Evolutionary conservation across 2,888 invertebrate genomes (phyloP).

Genomic region (Craniophora ligustri): DNA sequence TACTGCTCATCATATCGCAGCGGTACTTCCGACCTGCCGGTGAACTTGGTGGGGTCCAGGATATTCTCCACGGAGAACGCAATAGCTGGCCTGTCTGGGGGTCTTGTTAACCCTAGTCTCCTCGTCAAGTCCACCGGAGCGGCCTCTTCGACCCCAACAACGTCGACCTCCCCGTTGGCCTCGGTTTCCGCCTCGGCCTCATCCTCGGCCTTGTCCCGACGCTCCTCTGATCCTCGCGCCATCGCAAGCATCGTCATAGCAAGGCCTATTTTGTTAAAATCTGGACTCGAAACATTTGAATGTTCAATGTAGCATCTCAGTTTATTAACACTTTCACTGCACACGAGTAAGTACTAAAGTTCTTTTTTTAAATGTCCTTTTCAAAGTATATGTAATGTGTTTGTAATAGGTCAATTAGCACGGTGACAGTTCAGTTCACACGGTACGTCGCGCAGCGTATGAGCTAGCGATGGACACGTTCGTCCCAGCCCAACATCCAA

Average conservation of each 20-base stretch:
- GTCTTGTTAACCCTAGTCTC: slow-evolving; percentile 88
- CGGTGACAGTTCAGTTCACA: slow-evolving; percentile 51
- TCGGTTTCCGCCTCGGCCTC: slow-evolving; percentile 77
- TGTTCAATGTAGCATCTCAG: slow-evolving; percentile 28
- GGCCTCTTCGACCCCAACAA: slow-evolving; percentile 84
- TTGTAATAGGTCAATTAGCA: slow-evolving; percentile 31
- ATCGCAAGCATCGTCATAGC: slow-evolving; percentile 88
- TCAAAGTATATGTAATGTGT: not conserved
- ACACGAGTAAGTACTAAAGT: slow-evolving; percentile 37
- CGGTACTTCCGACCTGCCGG: slow-evolving; percentile 90
- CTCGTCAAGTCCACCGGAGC: slow-evolving; percentile 84
- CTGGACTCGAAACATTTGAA: slow-evolving; percentile 37
- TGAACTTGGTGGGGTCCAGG: slow-evolving; percentile 96
- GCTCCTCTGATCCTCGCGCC: slow-evolving; percentile 84
- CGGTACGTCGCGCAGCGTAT: slow-evolving; percentile 52
- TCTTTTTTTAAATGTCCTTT: slow-evolving; percentile 15
- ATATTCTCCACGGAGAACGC: slow-evolving; percentile 97
- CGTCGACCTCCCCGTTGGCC: slow-evolving; percentile 80
- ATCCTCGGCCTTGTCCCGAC: slow-evolving; percentile 71
- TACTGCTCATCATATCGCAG: slow-evolving; percentile 89
- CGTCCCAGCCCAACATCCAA: slow-evolving; percentile 68
- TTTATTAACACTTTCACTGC: slow-evolving; percentile 63
- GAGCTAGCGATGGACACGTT: slow-evolving; percentile 52
- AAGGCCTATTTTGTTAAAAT: slow-evolving; percentile 68
- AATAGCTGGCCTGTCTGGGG: slow-evolving; percentile 87